Evolutionary conservation across 2,797 vertebrate species (phyloP), one percentile per base, ranked within the genome.

Genomic region (Sparus aurata): DNA sequence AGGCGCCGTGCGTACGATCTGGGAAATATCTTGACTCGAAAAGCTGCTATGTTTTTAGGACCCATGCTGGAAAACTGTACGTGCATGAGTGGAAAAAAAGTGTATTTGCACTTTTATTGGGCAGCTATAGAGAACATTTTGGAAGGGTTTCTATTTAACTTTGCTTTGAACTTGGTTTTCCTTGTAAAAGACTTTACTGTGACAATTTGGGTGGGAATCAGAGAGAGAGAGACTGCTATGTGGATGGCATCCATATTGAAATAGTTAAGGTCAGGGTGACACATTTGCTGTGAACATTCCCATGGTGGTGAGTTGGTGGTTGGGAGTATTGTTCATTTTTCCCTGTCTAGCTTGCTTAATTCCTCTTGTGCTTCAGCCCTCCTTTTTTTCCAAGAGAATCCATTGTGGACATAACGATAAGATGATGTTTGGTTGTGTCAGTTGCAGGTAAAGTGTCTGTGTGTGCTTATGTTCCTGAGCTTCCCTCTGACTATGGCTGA

Each of bases 401-500:
- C 57, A 13, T n/a, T 12, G 11, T n/a, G 80, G 50, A 45, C 34
- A 1, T 60, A 4, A 61, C 18, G 13, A 69, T 85, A 60, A 27
- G 18, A 63, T 83, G 22, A 83, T 50, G 0, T 64, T 3, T 27
- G 12, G 12, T 66, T 89, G 57, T 93, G 52, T 88, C 80, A 79
- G 87, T 92, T 95, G 88, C 92, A 96, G 95, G 94, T 94, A 84
- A 95, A 94, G 93, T 94, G 91, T 92, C 92, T 96, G 90, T 95
- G 93, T 90, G 90, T 96, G 84, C 89, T 95, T 77, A 77, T 96
- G 87, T 93, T 95, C 86, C 91, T 96, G 94, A 95, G 91, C 90
- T 88, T 96, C 83, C 93, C 93, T 64, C 83, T 95, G 66, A 91
- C 90, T 64, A 93, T 95, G 94, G 91, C 93, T 75, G 94, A 95